Percentiles rank a stretch among this genome's conserved stretches.
phyloP scores from a whole-genome alignment of 2,888 invertebrate species.

The Petrolisthes manimaculis region DNA sequence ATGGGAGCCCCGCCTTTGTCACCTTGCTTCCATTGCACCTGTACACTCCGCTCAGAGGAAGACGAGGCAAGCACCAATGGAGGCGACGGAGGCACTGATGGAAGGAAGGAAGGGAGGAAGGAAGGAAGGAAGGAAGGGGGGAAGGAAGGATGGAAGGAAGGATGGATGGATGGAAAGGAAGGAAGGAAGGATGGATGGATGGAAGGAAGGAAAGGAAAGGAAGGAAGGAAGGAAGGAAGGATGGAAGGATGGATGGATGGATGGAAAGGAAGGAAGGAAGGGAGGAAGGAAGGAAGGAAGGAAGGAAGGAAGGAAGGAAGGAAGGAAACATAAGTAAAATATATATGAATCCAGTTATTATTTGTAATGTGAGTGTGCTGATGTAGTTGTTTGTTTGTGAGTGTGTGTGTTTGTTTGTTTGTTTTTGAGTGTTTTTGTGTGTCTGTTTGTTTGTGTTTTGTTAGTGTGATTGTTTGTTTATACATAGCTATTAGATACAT shows the following conservation, averaged over 20 bases:
- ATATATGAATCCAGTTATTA: no score
- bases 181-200: not conserved
- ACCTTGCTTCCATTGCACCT: conserved; percentile 74
- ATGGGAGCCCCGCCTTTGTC: conserved; percentile 75
- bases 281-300: not conserved
- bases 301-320: not conserved
- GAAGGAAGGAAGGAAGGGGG: not conserved
- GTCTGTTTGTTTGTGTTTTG: no score
- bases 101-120: not conserved
- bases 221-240: not conserved
- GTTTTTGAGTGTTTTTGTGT: no score
- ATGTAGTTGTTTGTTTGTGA: no score
- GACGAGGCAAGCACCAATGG: conserved; percentile 72
- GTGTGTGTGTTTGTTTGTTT: no score
- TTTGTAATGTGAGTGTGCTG: no score
- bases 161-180: no score
- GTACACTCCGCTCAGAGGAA: conserved; percentile 73
- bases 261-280: not conserved
- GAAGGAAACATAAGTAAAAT: not conserved
- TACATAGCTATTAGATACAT: no score
- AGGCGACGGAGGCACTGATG: conserved; percentile 71
- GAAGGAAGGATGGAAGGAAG: no score
- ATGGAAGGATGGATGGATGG: not conserved
- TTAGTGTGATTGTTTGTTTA: no score
- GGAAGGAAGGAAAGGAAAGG: not conserved